Base-by-base conservation (phyloP, 2,113 vertebrate genomes). In the Sigmodon hispidus region DNA sequence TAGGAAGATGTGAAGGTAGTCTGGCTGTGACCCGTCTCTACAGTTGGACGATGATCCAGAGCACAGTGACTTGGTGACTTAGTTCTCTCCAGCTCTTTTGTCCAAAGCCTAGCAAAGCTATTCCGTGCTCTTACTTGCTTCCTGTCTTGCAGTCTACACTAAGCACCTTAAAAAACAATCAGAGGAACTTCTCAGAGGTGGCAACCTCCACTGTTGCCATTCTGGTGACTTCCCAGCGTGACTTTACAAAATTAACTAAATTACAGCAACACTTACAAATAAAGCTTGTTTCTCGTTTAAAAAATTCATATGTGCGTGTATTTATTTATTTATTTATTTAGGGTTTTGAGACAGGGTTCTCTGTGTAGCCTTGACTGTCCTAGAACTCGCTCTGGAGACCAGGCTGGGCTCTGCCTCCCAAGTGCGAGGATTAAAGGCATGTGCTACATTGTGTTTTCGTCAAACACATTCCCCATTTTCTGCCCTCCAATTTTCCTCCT, bases 111-210 rank as follows among this genome's bases (percentile, higher is more conserved):
- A 40, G 65, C 55, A 96, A 94, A 77, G 0, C 69, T 4, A 0
- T 0, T 0, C 0, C 50, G 98, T 98, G 94, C 90, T 98, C 98
- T 87, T 97, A 89, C 89, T 94, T 83, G 50, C 79, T 45, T 73
- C 91, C 67, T 84, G 86, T 98, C 98, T 92, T 95, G 73, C 93
- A 98, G 97, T 76, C 4, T 48, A 76, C n/a, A 84, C 95, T 88
- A 93, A 96, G 86, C 69, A 96, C 97, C 95, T 94, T 85, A 31
- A 63, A 89, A 91, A 70, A 69, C 57, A 94, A 57, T 87, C 0
- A n/a, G 17, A 67, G 85, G 81, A 17, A n/a, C 5, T 89, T 48
- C 0, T 84, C 70, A 40, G 48, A 48, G 52, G 79, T 36, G 13
- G 17, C 31, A 95, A 13, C 19, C 90, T 90, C 75, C 59, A 12